Conservation (phyloP, 2,888 invertebrate species). For the Agrochola circellaris region DNA sequence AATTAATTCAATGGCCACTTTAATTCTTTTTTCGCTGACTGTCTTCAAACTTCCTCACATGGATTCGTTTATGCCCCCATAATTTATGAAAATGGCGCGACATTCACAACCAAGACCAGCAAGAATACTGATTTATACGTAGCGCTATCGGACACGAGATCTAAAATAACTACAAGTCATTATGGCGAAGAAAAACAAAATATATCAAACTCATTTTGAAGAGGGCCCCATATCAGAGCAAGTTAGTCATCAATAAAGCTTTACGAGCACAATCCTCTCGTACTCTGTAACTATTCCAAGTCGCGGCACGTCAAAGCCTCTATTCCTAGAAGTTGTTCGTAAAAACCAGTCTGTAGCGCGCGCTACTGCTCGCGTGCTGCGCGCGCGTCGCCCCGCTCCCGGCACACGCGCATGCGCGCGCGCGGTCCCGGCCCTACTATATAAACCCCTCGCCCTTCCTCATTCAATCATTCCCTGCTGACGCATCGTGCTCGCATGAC, state of each 20-base stretch:
- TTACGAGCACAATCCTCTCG: slow-evolving; percentile 76
- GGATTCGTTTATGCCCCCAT: slow-evolving; percentile 41
- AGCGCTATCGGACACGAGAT: slow-evolving; percentile 54
- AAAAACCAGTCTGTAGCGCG: slow-evolving; percentile 87
- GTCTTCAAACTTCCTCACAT: slow-evolving; percentile 47
- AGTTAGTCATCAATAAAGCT: slow-evolving; percentile 80
- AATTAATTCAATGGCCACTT: slow-evolving; percentile 61
- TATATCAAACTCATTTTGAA: slow-evolving; percentile 60
- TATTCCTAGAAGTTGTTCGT: slow-evolving; percentile 87
- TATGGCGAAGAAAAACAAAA: slow-evolving; percentile 55
- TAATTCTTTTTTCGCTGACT: slow-evolving; percentile 36
- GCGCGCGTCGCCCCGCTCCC: slow-evolving; percentile 81
- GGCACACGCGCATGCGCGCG: slow-evolving; percentile 75
- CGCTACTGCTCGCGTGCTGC: slow-evolving; percentile 87
- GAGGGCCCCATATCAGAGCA: slow-evolving; percentile 60
- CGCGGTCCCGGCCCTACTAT: slow-evolving; percentile 77
- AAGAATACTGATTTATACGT: slow-evolving; percentile 51
- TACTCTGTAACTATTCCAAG: slow-evolving; percentile 76
- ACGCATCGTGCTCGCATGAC: slow-evolving; percentile 84
- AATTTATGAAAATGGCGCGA: slow-evolving; percentile 45
- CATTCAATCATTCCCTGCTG: slow-evolving; percentile 87
- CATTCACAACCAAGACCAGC: slow-evolving; percentile 34
- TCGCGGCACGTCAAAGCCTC: slow-evolving; percentile 87
- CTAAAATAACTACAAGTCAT: slow-evolving; percentile 56
- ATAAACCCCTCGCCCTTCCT: slow-evolving; percentile 86